Evolutionary conservation across 2,888 invertebrate genomes (phyloP).

Genomic region (Patella pellucida): DNA sequence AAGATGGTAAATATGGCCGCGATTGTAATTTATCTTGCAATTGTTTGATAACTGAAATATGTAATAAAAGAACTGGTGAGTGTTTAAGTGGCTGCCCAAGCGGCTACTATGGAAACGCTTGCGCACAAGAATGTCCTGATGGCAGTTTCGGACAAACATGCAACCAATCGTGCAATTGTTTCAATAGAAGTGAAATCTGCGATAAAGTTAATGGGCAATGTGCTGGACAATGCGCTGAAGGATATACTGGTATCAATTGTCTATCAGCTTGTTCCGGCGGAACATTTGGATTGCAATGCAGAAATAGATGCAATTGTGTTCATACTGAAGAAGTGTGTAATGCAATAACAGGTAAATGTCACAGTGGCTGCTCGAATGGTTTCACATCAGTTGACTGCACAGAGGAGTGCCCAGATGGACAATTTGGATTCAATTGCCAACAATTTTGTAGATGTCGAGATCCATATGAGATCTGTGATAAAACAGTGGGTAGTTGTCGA

Average conservation of each 20-base stretch:
- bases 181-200: not conserved
- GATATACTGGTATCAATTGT: slow-evolving; percentile 9
- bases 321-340: slow-evolving; percentile 26
- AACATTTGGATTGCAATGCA: slow-evolving; percentile 34
- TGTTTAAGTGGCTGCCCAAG: slow-evolving; percentile 29
- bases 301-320: slow-evolving; percentile 26
- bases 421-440: not conserved
- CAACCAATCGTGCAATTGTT: slow-evolving; percentile 16
- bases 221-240: not conserved
- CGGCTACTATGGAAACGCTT: slow-evolving; percentile 27
- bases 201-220: slow-evolving; percentile 12
- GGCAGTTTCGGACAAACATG: slow-evolving; percentile 17
- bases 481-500: not conserved
- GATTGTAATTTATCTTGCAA: not conserved
- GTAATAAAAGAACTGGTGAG: slow-evolving; percentile 22
- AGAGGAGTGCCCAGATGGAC: not conserved
- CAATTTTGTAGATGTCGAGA: not conserved
- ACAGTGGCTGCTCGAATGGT: not conserved
- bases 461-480: not conserved
- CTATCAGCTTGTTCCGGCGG: slow-evolving; percentile 19
- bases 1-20: not conserved
- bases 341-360: not conserved
- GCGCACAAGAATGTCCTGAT: slow-evolving; percentile 19
- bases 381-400: not conserved
- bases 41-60: slow-evolving; percentile 8